A percentile compares a stretch with the other conserved stretches of the same genome.
Evolutionary conservation across 2,797 vertebrate genomes (phyloP).

Genomic region (Mus minutoides): DNA sequence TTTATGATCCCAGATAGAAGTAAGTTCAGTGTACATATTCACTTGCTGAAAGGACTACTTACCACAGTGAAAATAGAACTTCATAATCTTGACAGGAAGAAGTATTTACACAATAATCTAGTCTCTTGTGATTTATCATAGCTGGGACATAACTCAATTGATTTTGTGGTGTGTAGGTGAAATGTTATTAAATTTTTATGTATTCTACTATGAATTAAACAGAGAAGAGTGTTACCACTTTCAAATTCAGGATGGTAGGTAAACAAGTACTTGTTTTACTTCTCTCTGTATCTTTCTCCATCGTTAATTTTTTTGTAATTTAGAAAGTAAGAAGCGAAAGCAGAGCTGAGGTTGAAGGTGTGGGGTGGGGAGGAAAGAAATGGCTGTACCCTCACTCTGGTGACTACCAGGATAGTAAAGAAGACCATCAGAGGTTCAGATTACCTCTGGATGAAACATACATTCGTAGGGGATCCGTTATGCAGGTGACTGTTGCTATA

Average conservation of each 20-base stretch:
- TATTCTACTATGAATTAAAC: conserved; percentile 55
- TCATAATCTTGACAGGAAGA: conserved; percentile 16
- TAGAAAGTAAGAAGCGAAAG: background rate
- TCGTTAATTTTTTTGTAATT: conserved; percentile 6
- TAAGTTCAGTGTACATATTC: background rate
- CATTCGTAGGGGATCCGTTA: background rate
- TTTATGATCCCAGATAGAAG: conserved; percentile 3
- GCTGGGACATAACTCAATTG: background rate
- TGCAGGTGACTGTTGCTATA: background rate
- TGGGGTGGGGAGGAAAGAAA: background rate
- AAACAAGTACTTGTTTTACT: background rate
- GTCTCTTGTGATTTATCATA: conserved; percentile 37
- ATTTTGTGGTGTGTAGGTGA: conserved; percentile 36
- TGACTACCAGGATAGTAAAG: background rate
- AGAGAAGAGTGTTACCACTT: conserved; percentile 53
- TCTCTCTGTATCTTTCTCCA: background rate
- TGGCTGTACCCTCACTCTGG: background rate
- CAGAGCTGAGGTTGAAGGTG: background rate
- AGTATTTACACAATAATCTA: background rate
- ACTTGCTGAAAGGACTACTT: background rate
- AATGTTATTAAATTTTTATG: conserved; percentile 42
- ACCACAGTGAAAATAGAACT: conserved; percentile 2
- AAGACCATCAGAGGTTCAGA: background rate
- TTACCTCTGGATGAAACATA: conserved; percentile 14
- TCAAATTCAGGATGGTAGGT: conserved; percentile 8